phyloP scores from a whole-genome alignment of 2,888 invertebrate species.

The Brachyptera putata region DNA sequence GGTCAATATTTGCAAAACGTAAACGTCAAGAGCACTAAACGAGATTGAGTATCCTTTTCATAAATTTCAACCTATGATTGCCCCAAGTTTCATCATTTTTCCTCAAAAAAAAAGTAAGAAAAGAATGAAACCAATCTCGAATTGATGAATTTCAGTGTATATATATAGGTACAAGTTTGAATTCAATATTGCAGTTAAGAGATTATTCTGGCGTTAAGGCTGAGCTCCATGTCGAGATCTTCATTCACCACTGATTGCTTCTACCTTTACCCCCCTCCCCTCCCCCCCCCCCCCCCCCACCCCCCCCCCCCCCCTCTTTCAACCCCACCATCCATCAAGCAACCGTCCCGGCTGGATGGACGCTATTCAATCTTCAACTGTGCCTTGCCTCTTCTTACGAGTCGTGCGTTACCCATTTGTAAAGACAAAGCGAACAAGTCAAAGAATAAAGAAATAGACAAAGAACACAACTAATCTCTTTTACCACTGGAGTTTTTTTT shows the following conservation, averaged over 20 bases:
- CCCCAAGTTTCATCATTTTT: not conserved
- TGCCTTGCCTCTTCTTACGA: constrained; percentile 11
- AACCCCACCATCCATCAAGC: not conserved
- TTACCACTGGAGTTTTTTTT: constrained; percentile 8
- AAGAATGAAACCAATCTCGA: constrained; percentile 1
- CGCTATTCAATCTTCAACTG: constrained; percentile 16
- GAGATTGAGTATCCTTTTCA: no score
- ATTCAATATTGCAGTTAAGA: constrained; percentile 19
- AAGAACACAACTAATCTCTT: constrained; percentile 19
- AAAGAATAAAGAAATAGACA: constrained; percentile 16
- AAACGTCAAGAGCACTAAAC: no score
- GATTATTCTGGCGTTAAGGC: constrained; percentile 2
- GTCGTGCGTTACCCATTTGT: constrained; percentile 11
- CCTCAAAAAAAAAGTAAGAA: no score
- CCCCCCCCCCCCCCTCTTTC: not conserved
- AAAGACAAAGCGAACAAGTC: constrained; percentile 20
- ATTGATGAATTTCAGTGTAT: constrained; percentile 2
- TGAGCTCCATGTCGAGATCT: constrained; percentile 6
- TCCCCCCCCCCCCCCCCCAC: not conserved
- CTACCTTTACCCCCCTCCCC: not conserved
- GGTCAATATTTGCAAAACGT: no score
- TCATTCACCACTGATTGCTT: constrained; percentile 20
- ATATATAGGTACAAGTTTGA: constrained; percentile 4
- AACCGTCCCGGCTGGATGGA: constrained; percentile 12
- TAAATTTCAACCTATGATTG: not conserved